Base-by-base conservation (phyloP, 2,888 invertebrate species). In the Eristalis intricaria region DNA sequence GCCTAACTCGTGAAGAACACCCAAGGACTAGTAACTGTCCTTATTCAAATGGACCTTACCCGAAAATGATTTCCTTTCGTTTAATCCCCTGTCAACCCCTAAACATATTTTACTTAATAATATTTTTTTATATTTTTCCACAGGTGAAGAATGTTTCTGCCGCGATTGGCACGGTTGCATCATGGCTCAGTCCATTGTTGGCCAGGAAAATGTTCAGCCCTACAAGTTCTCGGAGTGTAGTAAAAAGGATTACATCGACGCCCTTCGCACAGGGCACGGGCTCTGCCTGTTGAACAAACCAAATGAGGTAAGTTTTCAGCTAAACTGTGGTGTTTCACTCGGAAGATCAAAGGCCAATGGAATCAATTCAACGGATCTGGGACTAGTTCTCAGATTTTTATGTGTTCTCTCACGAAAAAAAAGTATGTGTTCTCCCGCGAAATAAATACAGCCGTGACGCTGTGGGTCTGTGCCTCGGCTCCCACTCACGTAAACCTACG, bases 141-240 rank as follows among this genome's bases (percentile, higher is more conserved):
- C 90, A 95, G 95, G 96, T 89, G 95, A 96, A 91, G 96, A 97
- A 92, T 98, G 98, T 93, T 96, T 96, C 93, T 98, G 98, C 93
- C 95, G 96, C 85, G 98, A 98, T 94, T 98, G 98, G 98, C 98
- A 98, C 93, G 98, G 98, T 87, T 98, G 98, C 93, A 98, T 98
- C 93, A 98, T 98, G 98, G 96, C 97, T 73, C 97, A 97, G 94
- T 96, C 97, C 89, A 98, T 98, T 91, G 97, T 98, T 63, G 98
- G 98, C 40, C 94, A 96, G 90, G 97, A 98, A 92, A 97, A 97
- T 92, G 97, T 98, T 71, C 98, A 98, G 93, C 98, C 99, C 2
- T 98, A 98, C 94, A 98, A 98, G 94, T 99, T 99, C 94, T 98
- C 98, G 56, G 97, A 98, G 91, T 99, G 99, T 94, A 98, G 98